Evolutionary conservation across 2,113 vertebrate species (phyloP), one percentile per base, ranked within the genome.

Genomic region (Haemorhous mexicanus): DNA sequence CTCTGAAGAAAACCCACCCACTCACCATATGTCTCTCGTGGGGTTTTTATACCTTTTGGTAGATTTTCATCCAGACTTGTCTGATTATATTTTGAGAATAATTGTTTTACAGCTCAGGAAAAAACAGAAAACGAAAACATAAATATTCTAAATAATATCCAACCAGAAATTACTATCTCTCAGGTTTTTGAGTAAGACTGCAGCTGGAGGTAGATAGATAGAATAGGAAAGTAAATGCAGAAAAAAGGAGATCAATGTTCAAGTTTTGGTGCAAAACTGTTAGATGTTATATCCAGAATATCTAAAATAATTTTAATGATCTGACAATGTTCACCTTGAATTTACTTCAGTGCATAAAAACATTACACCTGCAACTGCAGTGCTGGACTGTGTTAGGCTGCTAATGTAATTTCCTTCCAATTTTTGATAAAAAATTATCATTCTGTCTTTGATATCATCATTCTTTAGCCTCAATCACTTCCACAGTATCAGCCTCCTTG

Each of bases 1-100:
- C 88, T 84, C 84, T 69, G 86, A 94, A 96, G 93, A 96, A 96
- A 96, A 94, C 93, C 95, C 94, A 94, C 95, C 94, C 94, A 96
- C 96, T 92, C 96, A 96, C 90, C 95, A 93, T 84, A 94, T 97
- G 95, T 89, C 80, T 87, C 80, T 78, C 49, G 41, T 66, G 41
- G 86, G 39, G 14, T 9, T 95, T 92, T 92, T 78, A 22, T 93
- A 93, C 73, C 73, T 96, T 95, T 94, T 75, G 30, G 56, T 81
- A 85, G 33, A 93, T 93, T 96, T 94, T 90, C 10, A 26, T 84
- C 58, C 49, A 89, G 37, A 64, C 28, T 84, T 75, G 74, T 87
- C 64, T 87, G 61, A 89, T 63, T 68, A 64, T 53, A 62, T 68
- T 84, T 76, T 53, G 11, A 79, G 44, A 81, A 82, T 75, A 82